These are phyloP conservation scores for Petromus typicus DNA, from an alignment of 2,113 vertebrate species.

Conservation along the genomic window DNA sequence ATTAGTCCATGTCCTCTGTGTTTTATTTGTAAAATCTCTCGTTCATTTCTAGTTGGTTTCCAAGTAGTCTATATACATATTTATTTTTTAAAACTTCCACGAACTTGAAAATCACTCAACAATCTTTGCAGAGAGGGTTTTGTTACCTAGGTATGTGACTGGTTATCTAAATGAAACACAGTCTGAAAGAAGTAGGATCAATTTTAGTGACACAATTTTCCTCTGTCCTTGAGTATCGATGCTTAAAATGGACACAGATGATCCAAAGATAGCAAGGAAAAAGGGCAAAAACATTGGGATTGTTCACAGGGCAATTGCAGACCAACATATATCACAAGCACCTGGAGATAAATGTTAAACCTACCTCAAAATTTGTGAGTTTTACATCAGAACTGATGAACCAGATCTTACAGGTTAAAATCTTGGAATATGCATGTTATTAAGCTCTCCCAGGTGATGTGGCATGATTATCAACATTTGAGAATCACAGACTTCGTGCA, in stretches of 20 bases:
- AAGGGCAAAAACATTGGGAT: not conserved
- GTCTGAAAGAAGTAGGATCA: not conserved
- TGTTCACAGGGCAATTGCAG: not conserved
- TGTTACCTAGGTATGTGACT: not conserved
- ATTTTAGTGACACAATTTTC: slow-evolving; percentile 3
- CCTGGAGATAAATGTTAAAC: not conserved
- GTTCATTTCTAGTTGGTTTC: not conserved
- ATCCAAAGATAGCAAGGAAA: not conserved
- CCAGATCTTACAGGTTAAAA: not conserved
- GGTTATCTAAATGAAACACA: not conserved
- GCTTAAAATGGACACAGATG: slow-evolving; percentile 8
- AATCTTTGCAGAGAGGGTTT: not conserved
- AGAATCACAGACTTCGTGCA: not conserved
- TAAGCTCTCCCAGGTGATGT: not conserved
- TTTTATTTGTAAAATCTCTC: slow-evolving; percentile 35
- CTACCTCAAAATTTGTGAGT: not conserved
- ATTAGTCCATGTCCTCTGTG: not conserved
- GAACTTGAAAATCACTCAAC: not conserved
- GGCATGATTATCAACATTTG: not conserved
- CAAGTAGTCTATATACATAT: not conserved
- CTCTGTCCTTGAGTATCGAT: not conserved
- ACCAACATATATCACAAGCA: not conserved
- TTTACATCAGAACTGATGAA: not conserved
- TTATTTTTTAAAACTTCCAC: slow-evolving; percentile 1
- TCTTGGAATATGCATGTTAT: not conserved